A percentile compares a stretch with the other conserved stretches of the same genome.
Conservation (phyloP, 2,113 vertebrate species). For the Dendropsophus ebraccatus region DNA sequence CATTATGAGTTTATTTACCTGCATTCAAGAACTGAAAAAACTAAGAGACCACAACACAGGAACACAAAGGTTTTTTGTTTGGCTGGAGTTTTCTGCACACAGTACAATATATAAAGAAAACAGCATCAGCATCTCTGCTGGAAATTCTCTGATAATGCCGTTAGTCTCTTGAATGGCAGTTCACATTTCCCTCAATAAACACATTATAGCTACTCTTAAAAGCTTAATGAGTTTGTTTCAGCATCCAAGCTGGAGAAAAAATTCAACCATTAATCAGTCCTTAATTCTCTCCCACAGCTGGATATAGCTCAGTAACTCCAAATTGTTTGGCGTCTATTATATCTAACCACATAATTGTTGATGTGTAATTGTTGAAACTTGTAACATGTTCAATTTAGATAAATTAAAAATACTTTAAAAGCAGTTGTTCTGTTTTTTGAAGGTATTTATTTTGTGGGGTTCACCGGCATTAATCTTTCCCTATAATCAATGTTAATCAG, state of each 20-base stretch:
- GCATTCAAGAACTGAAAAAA: slow-evolving; percentile 93
- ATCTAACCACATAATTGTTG: slow-evolving; percentile 53
- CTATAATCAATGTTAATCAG: no score
- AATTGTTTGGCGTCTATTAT: slow-evolving; percentile 85
- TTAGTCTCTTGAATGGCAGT: slow-evolving; percentile 92
- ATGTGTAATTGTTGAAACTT: neutral
- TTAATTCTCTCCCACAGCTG: slow-evolving; percentile 86
- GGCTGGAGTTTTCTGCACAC: slow-evolving; percentile 94
- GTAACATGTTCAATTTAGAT: slow-evolving; percentile 58
- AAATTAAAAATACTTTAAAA: neutral
- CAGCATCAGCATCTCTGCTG: slow-evolving; percentile 99
- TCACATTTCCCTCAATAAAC: slow-evolving; percentile 89
- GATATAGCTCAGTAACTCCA: slow-evolving; percentile 84
- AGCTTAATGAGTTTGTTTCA: slow-evolving; percentile 93
- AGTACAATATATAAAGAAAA: slow-evolving; percentile 99
- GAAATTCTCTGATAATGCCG: slow-evolving; percentile 91
- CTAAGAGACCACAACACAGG: slow-evolving; percentile 92
- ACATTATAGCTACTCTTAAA: slow-evolving; percentile 89
- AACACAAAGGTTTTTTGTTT: slow-evolving; percentile 95
- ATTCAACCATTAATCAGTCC: slow-evolving; percentile 85
- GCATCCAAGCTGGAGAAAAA: slow-evolving; percentile 85
- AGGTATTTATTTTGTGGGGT: no score
- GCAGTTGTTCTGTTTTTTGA: no score
- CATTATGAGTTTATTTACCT: slow-evolving; percentile 99
- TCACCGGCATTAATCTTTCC: no score